These are phyloP conservation scores for Eonycteris spelaea DNA, from an alignment of 2,113 vertebrate genomes.

Conservation along the genomic window DNA sequence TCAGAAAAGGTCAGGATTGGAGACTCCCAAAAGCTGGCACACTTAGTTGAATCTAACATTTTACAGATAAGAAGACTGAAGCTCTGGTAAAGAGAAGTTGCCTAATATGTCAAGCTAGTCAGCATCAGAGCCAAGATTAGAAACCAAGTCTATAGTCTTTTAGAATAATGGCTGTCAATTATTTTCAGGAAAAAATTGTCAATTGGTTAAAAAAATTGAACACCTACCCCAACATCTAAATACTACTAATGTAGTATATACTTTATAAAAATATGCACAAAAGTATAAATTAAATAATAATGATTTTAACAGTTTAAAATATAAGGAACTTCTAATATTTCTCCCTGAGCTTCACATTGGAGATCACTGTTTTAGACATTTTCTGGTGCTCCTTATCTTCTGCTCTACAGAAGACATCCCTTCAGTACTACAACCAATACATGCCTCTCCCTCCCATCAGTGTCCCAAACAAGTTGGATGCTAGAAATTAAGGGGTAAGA, in stretches of 20 bases:
- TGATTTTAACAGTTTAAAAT: constrained; percentile 15
- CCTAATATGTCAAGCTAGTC: background rate
- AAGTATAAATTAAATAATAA: constrained; percentile 3
- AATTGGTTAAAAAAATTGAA: background rate
- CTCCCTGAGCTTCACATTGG: background rate
- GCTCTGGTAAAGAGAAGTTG: background rate
- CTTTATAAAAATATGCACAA: background rate
- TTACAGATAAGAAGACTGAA: constrained; percentile 15
- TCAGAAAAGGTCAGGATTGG: background rate
- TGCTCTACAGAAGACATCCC: background rate
- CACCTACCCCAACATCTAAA: background rate
- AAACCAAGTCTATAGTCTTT: constrained; percentile 14
- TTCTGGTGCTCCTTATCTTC: background rate
- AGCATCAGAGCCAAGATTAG: constrained; percentile 12
- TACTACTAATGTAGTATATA: background rate
- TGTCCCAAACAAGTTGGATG: background rate
- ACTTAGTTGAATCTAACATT: background rate
- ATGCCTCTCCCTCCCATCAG: background rate
- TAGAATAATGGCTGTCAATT: background rate
- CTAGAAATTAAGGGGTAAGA: background rate
- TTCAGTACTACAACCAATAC: background rate
- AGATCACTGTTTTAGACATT: background rate
- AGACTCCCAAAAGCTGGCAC: background rate
- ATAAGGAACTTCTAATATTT: background rate
- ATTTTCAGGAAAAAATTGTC: background rate